Evolutionary conservation across 2,113 vertebrate genomes (phyloP).

Genomic region (Calonectris borealis): DNA sequence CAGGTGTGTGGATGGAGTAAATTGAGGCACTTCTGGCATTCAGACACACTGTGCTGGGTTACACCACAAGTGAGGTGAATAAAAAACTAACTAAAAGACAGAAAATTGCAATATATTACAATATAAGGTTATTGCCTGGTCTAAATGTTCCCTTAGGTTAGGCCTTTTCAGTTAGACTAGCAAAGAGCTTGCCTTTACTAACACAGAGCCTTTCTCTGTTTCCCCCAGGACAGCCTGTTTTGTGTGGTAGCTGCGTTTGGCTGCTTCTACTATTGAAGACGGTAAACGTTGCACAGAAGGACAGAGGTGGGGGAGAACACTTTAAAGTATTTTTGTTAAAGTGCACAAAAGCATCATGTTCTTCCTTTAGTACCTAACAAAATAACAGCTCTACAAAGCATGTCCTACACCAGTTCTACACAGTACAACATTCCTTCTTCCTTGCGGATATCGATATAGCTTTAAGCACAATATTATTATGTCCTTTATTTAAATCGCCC

Average conservation of each 20-base stretch:
- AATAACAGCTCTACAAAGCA: background rate
- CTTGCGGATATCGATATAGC: background rate
- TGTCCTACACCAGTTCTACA: background rate
- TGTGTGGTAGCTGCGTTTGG: conserved; percentile 91
- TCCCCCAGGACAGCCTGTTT: conserved; percentile 89
- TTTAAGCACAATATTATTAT: background rate
- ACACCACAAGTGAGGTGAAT: background rate
- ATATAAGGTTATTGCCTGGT: background rate
- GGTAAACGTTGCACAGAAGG: background rate
- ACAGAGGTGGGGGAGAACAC: background rate
- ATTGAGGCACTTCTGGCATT: background rate
- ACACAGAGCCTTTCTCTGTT: background rate
- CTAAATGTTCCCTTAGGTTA: background rate
- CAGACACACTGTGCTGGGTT: background rate
- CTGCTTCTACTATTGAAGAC: conserved; percentile 88
- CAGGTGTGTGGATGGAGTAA: background rate
- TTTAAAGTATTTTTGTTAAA: background rate
- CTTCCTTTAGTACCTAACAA: background rate
- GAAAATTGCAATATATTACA: background rate
- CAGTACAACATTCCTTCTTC: background rate
- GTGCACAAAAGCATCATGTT: background rate
- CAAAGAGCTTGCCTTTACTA: background rate
- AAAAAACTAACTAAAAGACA: background rate
- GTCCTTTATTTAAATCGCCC: background rate
- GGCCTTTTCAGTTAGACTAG: background rate